Conservation (phyloP, 2,888 invertebrate genomes). For the Anagyrus pseudococci region DNA sequence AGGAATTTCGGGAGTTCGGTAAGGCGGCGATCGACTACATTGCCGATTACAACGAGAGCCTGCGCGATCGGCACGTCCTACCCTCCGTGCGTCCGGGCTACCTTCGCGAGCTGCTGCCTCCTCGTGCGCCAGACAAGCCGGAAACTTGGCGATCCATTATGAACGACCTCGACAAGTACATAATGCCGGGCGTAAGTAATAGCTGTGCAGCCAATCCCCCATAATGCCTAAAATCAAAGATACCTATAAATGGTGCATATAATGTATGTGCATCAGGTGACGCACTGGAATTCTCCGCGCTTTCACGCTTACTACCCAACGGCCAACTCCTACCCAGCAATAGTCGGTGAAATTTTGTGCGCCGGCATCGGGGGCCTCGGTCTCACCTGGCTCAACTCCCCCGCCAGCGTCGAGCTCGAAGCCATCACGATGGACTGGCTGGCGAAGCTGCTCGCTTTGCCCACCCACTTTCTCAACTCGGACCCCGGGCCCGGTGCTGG, state of each 20-base stretch:
- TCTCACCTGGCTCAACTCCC: constrained; percentile 88
- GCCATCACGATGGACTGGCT: constrained; percentile 94
- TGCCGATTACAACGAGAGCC: constrained; percentile 86
- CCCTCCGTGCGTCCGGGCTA: constrained; percentile 92
- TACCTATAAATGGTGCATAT: too few relatives aligned
- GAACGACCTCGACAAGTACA: constrained; percentile 82
- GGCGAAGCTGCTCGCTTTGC: constrained; percentile 83
- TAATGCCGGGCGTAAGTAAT: constrained; percentile 83
- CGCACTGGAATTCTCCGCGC: constrained; percentile 93
- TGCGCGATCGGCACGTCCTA: constrained; percentile 78
- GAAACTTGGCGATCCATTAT: constrained; percentile 87
- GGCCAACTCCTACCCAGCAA: constrained; percentile 82
- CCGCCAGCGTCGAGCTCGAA: constrained; percentile 91
- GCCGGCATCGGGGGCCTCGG: constrained; percentile 85
- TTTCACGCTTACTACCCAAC: constrained; percentile 94
- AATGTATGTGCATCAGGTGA: too few relatives aligned
- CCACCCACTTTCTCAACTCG: constrained; percentile 80
- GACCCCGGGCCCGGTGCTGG: constrained; percentile 83
- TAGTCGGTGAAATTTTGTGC: constrained; percentile 83
- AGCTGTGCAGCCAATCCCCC: not conserved
- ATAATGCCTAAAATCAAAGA: too few relatives aligned
- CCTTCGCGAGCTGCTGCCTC: constrained; percentile 79
- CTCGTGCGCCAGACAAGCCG: constrained; percentile 79
- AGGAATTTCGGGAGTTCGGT: constrained; percentile 82
- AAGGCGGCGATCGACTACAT: constrained; percentile 89